Evolutionary conservation across 2,797 vertebrate genomes (phyloP), one percentile per base, ranked within the genome.

Genomic region (Calcarius lapponicus): DNA sequence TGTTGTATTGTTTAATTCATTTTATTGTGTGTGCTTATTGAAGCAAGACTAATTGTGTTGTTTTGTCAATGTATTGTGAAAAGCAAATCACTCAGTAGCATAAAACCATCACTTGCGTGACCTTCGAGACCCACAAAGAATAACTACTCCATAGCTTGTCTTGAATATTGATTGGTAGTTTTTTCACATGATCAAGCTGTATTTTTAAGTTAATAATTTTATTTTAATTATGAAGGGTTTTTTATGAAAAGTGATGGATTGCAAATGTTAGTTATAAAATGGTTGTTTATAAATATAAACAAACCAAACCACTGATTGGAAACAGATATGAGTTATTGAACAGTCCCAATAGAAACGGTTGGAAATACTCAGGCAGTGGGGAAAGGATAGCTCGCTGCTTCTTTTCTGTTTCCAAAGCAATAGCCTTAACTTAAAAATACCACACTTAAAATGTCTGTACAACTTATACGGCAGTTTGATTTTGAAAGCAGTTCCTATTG

Each of bases 11-110:
- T 98, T 97, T 98, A 97, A 98, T 98, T 98, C 97, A 97, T 97
- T 98, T 97, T 97, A 97, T 96, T 97, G 96, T 97, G 96, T 98
- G 97, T 98, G 98, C 98, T 98, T 98, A 98, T 97, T 98, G 98
- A 98, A 98, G 98, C 98, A 98, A 98, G 98, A 98, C 98, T 98
- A 98, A 98, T 98, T 98, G 98, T 98, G 98, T 98, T 97, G 97
- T 98, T 98, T 98, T 97, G 98, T 98, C 98, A 88, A 98, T 98
- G 98, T 97, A 98, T 98, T 97, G 98, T 98, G 98, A 98, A 97
- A 96, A 98, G 97, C 95, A 94, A 98, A 98, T 98, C 97, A 97
- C 98, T 97, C 97, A 97, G 94, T 98, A 98, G 97, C 98, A 98
- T 97, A 97, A 97, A 98, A 96, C 97, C 98, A 98, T 98, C 98